Base-by-base conservation (phyloP, 2,888 invertebrate species). In the Aphelenchoides bicaudatus region DNA sequence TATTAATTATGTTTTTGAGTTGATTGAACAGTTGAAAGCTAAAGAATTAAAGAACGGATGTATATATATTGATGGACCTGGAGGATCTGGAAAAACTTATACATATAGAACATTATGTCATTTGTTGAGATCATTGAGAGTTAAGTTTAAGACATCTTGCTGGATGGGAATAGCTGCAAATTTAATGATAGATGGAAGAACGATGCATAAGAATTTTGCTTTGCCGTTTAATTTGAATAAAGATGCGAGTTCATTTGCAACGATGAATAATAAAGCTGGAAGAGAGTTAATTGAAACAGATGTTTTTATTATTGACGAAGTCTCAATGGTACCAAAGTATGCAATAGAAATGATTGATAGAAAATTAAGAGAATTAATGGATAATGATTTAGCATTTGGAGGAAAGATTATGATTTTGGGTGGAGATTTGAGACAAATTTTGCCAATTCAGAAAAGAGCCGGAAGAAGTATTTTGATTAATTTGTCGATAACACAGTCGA, bases 81-180 rank as follows among this genome's bases (percentile, higher is more conserved):
- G 79, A 4, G 81, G 80, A 16, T 75, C 79, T 23, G 81, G 80
- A 1, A 82, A 82, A 68, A 81, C 81, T 1, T 81, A 68, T 58
- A 57, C 82, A 1, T 78, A 81, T 46, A 74, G 71, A 37, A 56
- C 56, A 61, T 8, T 56, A 5, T 56, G 61, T 10, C 59, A 56
- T 39, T 8, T 61, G 3, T 59, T 56, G 8, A 37, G 56, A 61
- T 23, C 27, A 34, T n/a, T 3, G 5, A 61, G 60, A 59, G 47
- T 61, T 29, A 56, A 56, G 30, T 59, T 30, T 39, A 56, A 61
- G 25, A 61, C 28, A 4, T 28, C 34, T n/a, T 5, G 47, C 3
- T 56, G 59, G 59, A 56, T 61, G 61, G 56, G 56, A 5, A 56
- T 56, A 4, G 56, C 56, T 5, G 56, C 56, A n/a, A 61, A 25